phyloP scores from a whole-genome alignment of 2,797 vertebrate genomes.

The Tapirus indicus region DNA sequence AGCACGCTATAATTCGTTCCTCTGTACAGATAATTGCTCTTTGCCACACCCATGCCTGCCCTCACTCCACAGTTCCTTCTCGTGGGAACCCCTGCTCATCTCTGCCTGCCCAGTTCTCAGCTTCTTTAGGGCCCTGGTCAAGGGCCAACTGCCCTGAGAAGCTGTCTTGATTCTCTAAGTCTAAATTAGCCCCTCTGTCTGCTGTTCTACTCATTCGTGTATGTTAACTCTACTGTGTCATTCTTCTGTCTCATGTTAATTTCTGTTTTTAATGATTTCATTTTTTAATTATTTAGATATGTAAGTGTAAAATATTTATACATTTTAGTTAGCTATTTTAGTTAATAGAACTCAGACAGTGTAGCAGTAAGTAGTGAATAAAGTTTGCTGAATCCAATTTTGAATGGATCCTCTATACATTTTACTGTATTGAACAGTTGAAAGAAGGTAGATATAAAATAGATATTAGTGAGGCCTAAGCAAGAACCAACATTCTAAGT shows the following conservation, averaged over 20 bases:
- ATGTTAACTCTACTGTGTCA: not conserved
- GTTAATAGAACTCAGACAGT: not conserved
- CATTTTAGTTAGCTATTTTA: not conserved
- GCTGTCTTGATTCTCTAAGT: not conserved
- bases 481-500: not conserved
- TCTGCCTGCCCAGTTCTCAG: not conserved
- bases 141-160: not conserved
- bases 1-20: not conserved
- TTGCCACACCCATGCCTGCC: not conserved
- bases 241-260: not conserved
- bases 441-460: not conserved
- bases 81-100: not conserved
- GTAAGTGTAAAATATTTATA: not conserved
- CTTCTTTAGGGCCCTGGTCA: not conserved
- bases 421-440: not conserved
- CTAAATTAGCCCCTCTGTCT: not conserved
- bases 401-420: not conserved
- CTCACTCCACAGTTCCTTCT: not conserved
- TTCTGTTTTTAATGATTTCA: not conserved
- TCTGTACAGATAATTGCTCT: not conserved
- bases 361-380: not conserved
- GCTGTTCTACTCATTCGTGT: not conserved
- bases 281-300: not conserved
- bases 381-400: not conserved
- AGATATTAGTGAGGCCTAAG: not conserved